Conservation (phyloP, 35 echinoderm and acorn worm genomes). For the Heliocidaris tuberculata region DNA sequence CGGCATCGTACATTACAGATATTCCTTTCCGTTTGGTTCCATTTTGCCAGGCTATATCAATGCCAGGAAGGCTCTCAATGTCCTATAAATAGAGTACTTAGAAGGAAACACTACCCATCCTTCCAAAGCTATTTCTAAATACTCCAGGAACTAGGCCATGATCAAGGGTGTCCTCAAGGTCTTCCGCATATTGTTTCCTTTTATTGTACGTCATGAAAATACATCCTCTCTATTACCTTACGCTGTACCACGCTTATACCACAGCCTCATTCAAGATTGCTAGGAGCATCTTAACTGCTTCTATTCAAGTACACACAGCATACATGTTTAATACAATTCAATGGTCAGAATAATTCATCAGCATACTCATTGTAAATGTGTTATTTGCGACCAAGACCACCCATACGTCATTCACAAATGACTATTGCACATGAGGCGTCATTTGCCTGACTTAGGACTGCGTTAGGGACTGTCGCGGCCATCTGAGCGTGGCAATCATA, state of each 20-base stretch:
- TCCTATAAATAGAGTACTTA: conserved; percentile 5
- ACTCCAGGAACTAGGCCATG: background rate
- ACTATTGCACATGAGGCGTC: no score
- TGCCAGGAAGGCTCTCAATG: background rate
- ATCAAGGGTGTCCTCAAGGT: background rate
- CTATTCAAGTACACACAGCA: background rate
- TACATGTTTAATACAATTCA: background rate
- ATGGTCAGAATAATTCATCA: background rate
- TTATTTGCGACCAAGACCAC: background rate
- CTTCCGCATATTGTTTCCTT: background rate
- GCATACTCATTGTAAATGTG: background rate
- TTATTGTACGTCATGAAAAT: background rate
- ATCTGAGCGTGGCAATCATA: no score
- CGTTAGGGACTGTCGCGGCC: no score
- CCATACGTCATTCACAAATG: background rate
- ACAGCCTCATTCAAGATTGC: background rate
- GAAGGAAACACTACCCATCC: background rate
- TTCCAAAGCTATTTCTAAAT: background rate
- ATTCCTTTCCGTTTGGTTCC: no score
- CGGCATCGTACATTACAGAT: background rate
- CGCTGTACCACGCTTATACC: background rate
- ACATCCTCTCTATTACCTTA: background rate
- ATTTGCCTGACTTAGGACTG: no score
- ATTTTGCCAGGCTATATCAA: background rate
- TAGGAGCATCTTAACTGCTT: background rate